A percentile compares a stretch with the other conserved stretches of the same genome.
Conservation (phyloP, 2,113 vertebrate genomes). For the Canis aureus region DNA sequence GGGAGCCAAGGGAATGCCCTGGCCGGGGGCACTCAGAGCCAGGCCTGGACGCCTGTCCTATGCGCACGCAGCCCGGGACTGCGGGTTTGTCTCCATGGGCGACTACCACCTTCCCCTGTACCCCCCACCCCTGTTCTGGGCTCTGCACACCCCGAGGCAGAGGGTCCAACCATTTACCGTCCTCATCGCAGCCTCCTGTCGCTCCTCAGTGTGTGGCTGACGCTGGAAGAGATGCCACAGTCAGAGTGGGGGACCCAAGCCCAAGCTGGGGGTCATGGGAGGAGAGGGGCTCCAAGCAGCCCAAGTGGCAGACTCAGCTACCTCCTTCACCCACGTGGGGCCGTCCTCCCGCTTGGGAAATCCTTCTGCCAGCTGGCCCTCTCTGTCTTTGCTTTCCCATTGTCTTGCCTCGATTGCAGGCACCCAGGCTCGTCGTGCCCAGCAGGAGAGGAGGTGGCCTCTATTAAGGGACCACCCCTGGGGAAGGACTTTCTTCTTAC, state of each 20-base stretch:
- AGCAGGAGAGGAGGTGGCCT: background rate
- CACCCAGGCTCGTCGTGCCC: background rate
- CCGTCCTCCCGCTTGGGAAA: background rate
- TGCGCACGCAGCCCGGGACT: background rate
- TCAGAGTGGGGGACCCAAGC: conserved; percentile 26
- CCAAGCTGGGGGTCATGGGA: background rate
- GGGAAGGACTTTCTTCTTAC: fast-evolving
- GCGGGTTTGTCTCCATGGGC: background rate
- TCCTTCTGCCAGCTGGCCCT: no score
- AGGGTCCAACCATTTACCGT: background rate
- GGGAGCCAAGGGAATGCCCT: background rate
- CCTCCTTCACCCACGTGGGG: background rate
- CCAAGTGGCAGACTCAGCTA: background rate
- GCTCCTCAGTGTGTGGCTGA: conserved; percentile 79
- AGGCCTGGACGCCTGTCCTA: background rate
- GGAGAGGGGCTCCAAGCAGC: background rate
- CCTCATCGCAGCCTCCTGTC: background rate
- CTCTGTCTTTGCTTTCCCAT: fast-evolving
- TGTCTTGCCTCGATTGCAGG: background rate
- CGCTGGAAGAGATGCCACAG: conserved; percentile 61
- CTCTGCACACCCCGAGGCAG: background rate
- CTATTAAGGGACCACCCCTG: background rate
- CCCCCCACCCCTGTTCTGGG: background rate
- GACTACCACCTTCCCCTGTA: background rate
- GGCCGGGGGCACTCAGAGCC: background rate